Conservation (phyloP, 2,888 invertebrate genomes). For the Teleiodes luculella region DNA sequence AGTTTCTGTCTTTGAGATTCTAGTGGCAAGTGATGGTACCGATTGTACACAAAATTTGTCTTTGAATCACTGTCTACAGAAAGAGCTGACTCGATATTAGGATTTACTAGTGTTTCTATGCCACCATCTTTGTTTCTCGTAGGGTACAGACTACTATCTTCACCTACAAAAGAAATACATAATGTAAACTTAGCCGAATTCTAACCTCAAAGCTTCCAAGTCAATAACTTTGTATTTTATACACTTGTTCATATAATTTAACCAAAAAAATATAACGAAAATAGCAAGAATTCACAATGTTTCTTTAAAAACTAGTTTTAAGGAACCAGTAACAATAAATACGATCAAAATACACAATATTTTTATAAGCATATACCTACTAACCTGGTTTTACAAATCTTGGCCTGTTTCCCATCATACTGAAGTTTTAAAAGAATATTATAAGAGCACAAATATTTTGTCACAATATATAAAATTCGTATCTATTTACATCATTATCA, state of each 20-base stretch:
- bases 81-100: slow-evolving; percentile 56
- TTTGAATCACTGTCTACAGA: slow-evolving; percentile 79
- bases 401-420: not conserved
- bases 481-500: no score
- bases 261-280: no score
- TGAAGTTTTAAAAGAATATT: no score
- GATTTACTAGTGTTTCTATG: slow-evolving; percentile 60
- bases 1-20: slow-evolving; percentile 90
- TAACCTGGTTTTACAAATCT: slow-evolving; percentile 6
- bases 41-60: slow-evolving; percentile 90
- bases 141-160: slow-evolving; percentile 48
- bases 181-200: no score
- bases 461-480: no score
- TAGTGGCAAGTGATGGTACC: slow-evolving; percentile 88
- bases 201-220: no score
- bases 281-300: no score
- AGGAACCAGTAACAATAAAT: no score
- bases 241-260: not conserved
- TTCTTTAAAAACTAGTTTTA: no score
- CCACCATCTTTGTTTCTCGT: slow-evolving; percentile 59
- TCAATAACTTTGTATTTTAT: no score
- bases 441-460: no score
- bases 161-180: slow-evolving; percentile 28
- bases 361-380: not conserved
- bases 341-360: no score